Evolutionary conservation across 2,888 invertebrate species (phyloP).

Genomic region (Melanostoma mellinum): DNA sequence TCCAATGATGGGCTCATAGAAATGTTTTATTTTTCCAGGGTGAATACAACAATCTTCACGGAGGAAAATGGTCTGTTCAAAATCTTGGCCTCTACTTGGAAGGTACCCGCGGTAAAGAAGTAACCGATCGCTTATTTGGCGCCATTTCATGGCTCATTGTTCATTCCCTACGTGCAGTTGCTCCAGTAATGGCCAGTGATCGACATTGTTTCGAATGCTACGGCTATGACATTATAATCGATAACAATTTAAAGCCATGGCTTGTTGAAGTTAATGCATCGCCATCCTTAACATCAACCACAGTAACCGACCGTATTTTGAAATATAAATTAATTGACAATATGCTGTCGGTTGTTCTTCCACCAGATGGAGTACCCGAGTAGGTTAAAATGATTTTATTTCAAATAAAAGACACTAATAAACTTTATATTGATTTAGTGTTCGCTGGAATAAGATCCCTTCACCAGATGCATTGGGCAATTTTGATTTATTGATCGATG

Average conservation of each 20-base stretch:
- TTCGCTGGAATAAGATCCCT: constrained; percentile 93
- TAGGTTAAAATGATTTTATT: constrained; percentile 82
- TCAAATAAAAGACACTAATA: neutral
- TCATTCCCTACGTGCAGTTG: constrained; percentile 95
- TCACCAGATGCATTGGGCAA: constrained; percentile 89
- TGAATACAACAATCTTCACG: constrained; percentile 96
- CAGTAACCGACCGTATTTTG: constrained; percentile 95
- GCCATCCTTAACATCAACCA: constrained; percentile 96
- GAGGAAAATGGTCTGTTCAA: constrained; percentile 96
- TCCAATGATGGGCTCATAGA: too few species aligned
- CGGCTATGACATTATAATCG: constrained; percentile 97
- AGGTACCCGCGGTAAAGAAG: constrained; percentile 93
- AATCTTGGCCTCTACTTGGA: constrained; percentile 95
- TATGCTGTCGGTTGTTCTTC: constrained; percentile 93
- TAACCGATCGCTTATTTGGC: constrained; percentile 93
- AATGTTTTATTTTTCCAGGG: constrained; percentile 83
- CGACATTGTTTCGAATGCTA: constrained; percentile 91
- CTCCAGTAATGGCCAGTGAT: constrained; percentile 96
- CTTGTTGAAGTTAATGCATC: constrained; percentile 97
- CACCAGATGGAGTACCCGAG: constrained; percentile 94
- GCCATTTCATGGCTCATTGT: constrained; percentile 95
- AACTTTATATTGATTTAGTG: constrained; percentile 81
- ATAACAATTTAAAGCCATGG: constrained; percentile 96
- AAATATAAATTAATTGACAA: constrained; percentile 97
- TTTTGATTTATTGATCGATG: constrained; percentile 92